These are phyloP conservation scores for Pelodiscus sinensis DNA, from an alignment of 2,113 vertebrate species.

Conservation along the genomic window DNA sequence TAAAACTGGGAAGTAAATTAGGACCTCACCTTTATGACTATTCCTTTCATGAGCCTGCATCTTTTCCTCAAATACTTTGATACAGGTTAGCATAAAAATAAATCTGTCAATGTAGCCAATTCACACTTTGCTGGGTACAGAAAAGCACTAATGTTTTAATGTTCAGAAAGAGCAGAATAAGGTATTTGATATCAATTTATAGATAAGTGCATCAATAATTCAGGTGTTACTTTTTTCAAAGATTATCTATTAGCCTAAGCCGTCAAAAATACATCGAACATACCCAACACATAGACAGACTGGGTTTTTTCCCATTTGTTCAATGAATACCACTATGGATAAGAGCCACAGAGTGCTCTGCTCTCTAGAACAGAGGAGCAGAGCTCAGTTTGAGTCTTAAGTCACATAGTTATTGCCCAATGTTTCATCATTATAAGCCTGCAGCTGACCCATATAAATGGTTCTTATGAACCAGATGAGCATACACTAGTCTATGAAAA, in stretches of 20 bases:
- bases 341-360: neutral
- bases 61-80: slow-evolving; percentile 30
- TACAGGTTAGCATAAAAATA: slow-evolving; percentile 48
- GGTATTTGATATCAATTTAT: slow-evolving; percentile 21
- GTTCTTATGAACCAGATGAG: neutral
- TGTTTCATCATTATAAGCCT: neutral
- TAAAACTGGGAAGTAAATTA: slow-evolving; percentile 76
- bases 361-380: neutral
- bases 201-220: slow-evolving; percentile 41
- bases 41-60: slow-evolving; percentile 43
- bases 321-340: slow-evolving; percentile 27
- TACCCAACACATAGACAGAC: slow-evolving; percentile 28
- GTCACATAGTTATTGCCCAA: neutral
- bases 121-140: slow-evolving; percentile 18
- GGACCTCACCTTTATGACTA: slow-evolving; percentile 58
- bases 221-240: slow-evolving; percentile 23
- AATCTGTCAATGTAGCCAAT: slow-evolving; percentile 34
- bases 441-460: neutral
- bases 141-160: slow-evolving; percentile 29
- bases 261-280: slow-evolving; percentile 42
- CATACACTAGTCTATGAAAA: neutral
- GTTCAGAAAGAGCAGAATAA: slow-evolving; percentile 42
- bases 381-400: neutral
- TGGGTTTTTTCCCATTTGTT: slow-evolving; percentile 6
- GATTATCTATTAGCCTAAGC: slow-evolving; percentile 57